Percentiles rank a stretch among this genome's conserved stretches.
These are phyloP conservation scores for Ditylenchus dipsaci DNA, from an alignment of 1,140 invertebrate genomes.

Conservation along the genomic window DNA sequence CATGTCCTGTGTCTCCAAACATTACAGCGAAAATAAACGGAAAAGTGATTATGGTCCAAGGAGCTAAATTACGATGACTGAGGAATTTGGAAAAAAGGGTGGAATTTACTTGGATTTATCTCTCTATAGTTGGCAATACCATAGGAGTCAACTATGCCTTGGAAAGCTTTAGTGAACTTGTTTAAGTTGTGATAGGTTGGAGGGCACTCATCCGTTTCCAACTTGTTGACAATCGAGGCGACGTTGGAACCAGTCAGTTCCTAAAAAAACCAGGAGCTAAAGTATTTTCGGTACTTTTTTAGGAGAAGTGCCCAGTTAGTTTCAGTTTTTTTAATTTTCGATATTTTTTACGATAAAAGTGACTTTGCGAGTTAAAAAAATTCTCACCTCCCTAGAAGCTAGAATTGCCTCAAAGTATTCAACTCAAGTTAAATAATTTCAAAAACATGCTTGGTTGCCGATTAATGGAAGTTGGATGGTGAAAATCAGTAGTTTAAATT, in stretches of 20 bases:
- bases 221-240: constrained; percentile 61
- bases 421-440: too few relatives aligned
- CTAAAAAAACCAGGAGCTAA: constrained; percentile 39
- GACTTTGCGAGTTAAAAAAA: too few relatives aligned
- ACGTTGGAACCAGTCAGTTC: constrained; percentile 59
- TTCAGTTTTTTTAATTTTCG: too few relatives aligned
- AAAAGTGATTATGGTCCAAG: constrained; percentile 89
- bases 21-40: constrained; percentile 88
- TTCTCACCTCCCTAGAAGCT: too few relatives aligned
- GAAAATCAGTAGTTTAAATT: too few relatives aligned
- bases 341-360: too few relatives aligned
- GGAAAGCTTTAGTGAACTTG: not conserved
- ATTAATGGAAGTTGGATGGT: too few relatives aligned
- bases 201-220: constrained; percentile 31
- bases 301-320: too few relatives aligned
- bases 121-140: not conserved
- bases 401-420: too few relatives aligned
- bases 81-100: not conserved
- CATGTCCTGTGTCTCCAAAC: constrained; percentile 88
- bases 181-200: not conserved
- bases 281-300: too few relatives aligned
- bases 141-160: not conserved
- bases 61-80: constrained; percentile 58
- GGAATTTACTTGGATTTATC: not conserved
- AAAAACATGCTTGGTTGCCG: too few relatives aligned